A percentile compares a stretch with the other conserved stretches of the same genome.
These are phyloP conservation scores for Ophion ventricosus DNA, from an alignment of 2,888 invertebrate species.

Conservation along the genomic window DNA sequence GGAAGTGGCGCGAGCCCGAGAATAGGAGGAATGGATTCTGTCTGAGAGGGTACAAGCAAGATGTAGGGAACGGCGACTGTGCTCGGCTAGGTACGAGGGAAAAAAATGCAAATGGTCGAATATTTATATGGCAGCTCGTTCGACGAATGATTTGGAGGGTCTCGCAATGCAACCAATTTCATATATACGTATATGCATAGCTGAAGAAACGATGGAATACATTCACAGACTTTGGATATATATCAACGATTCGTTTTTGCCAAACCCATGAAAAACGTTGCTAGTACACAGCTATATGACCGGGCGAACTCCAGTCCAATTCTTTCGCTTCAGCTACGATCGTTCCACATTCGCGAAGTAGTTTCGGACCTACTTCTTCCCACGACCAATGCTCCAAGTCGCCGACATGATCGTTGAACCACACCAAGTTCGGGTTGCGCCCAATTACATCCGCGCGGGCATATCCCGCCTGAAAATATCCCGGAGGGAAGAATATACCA, in stretches of 20 bases:
- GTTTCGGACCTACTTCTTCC: slow-evolving; percentile 31
- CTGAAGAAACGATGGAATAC: slow-evolving; percentile 19
- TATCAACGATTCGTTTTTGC: slow-evolving; percentile 60
- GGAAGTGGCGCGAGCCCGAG: slow-evolving; percentile 72
- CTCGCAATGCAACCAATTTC: slow-evolving; percentile 32
- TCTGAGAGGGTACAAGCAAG: slow-evolving; percentile 27
- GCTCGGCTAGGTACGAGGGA: slow-evolving; percentile 56
- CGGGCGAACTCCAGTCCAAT: slow-evolving; percentile 7
- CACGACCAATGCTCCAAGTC: slow-evolving; percentile 6
- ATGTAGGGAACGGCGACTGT: slow-evolving; percentile 36
- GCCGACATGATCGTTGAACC: not conserved
- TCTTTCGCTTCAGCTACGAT: slow-evolving; percentile 33
- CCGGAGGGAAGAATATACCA: no score
- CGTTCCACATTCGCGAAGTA: slow-evolving; percentile 48
- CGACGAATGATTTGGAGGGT: slow-evolving; percentile 67
- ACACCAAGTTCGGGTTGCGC: not conserved
- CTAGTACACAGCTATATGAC: slow-evolving; percentile 57
- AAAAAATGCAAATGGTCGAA: slow-evolving; percentile 78
- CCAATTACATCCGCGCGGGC: not conserved
- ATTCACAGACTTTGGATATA: slow-evolving; percentile 32
- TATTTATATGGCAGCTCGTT: slow-evolving; percentile 76
- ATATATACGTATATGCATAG: slow-evolving; percentile 12
- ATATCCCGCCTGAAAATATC: not conserved
- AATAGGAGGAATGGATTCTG: slow-evolving; percentile 15
- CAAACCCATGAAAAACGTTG: slow-evolving; percentile 40